Evolutionary conservation across 1,140 invertebrate species (phyloP), one percentile per base, ranked within the genome.

Genomic region (Drosophila parabipectinata): DNA sequence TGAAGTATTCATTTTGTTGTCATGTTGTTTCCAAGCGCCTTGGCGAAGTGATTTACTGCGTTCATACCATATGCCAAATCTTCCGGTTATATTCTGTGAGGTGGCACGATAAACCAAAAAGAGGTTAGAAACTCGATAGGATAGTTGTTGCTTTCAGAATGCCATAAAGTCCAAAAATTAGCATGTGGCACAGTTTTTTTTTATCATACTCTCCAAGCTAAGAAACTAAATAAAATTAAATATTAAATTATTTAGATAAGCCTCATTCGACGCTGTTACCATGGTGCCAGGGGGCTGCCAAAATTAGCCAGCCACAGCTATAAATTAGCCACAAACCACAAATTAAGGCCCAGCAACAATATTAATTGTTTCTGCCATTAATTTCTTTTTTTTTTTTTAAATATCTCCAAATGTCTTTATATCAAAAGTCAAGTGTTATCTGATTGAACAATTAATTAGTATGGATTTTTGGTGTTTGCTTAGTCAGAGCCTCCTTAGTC

Each of bases 381-480:
- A 87, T 87, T 68, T 79, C 73, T 79, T 82, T 87, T 68, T 56
- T 15, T 15, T 15, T 79, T 73, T 66, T 44, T 44, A 6, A 4
- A 45, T 74, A 63, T 78, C 60, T 72, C 62, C 52, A 83, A 88
- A 87, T 88, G 82, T 87, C 82, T 87, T 85, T 60, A 85, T 83
- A 67, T 64, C 60, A 64, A 67, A 34, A 82, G 78, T 75, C 73
- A 62, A 87, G 60, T 67, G 68, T 78, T 87, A 87, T 87, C 82
- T 82, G 82, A 87, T 87, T 78, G 61, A 76, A 76, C 82, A 88
- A 87, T 87, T 87, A 87, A 87, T 87, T 87, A 82, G 75, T 67
- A 64, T 64, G 66, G 76, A 77, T 78, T 75, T 80, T 63, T 64
- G 21, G 24, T 58, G 54, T 69, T 30, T 47, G 52, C 51, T 56